Base-by-base conservation (phyloP, 2,797 vertebrate genomes). In the Anomalospiza imberbis region DNA sequence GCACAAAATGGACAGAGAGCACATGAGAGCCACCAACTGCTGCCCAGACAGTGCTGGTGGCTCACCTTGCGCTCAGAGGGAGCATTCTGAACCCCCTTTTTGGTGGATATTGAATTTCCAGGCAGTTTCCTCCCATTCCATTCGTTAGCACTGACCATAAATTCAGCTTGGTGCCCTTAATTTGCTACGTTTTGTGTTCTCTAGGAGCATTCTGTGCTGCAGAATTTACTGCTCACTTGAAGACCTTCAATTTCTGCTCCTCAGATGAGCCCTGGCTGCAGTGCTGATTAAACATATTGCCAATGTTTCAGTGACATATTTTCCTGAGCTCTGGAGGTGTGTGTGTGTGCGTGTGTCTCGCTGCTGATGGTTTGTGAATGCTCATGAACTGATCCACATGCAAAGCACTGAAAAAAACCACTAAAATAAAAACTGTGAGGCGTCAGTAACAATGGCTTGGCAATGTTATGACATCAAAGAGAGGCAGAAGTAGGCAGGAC, bases 291-390 rank as follows among this genome's bases (percentile, higher is more conserved):
- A 97, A 96, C 57, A 90, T 71, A 89, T 68, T 94, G 91, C 32
- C 93, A 91, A 93, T 94, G 88, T 96, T 97, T 95, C 91, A 88
- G 92, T 89, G 94, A 91, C 85, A 93, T 80, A 22, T 95, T 95
- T 97, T 91, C 82, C 71, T 75, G 67, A 42, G 60, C 91, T 91
- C 50, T 17, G 76, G 72, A 95, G 63, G 89, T 80, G 74, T 17
- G 50, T 21, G 58, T 44, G 51, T 60, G 89, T 80, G 74, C 14
- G 50, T 21, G 58, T 44, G 51, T 60, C 58, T 86, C 32, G 2
- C 50, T 34, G 32, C 50, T 65, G 29, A 74, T 85, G 44, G 54
- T 91, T 93, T 89, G 85, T 93, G 95, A 96, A 96, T 94, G 80
- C 93, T 96, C 97, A 94, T 80, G 90, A 95, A 53, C 60, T 47